phyloP scores from a whole-genome alignment of 2,113 vertebrate genomes.

The Platichthys flesus region DNA sequence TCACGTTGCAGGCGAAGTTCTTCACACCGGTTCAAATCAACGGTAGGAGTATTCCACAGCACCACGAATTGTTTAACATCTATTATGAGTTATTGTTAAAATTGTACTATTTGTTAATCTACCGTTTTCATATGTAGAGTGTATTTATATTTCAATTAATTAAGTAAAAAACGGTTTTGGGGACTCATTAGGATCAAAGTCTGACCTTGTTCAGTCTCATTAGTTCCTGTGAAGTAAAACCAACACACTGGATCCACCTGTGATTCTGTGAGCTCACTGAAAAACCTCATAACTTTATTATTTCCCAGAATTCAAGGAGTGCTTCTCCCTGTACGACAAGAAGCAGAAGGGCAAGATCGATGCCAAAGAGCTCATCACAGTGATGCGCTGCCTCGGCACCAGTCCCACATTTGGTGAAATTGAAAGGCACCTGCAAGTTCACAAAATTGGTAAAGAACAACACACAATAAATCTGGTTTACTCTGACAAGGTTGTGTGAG shows the following conservation, averaged over 20 bases:
- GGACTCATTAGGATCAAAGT: background rate
- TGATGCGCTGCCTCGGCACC: conserved; percentile 92
- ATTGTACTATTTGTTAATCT: background rate
- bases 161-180: background rate
- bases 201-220: background rate
- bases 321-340: conserved; percentile 96
- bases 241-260: background rate
- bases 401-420: conserved; percentile 89
- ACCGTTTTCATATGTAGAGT: no score
- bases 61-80: background rate
- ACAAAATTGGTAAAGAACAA: conserved; percentile 86
- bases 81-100: background rate
- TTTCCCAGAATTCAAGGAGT: conserved; percentile 94
- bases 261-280: background rate
- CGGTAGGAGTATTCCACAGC: conserved; percentile 60
- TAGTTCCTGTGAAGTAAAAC: background rate
- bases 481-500: background rate
- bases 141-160: no score
- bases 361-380: conserved; percentile 87
- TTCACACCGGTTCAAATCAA: conserved; percentile 79
- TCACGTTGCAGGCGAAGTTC: conserved; percentile 78
- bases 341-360: conserved; percentile 91
- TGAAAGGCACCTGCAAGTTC: conserved; percentile 88
- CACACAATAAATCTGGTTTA: background rate
- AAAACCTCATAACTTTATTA: background rate